phyloP scores from a whole-genome alignment of 2,113 vertebrate species.

The Megalops atlanticus region DNA sequence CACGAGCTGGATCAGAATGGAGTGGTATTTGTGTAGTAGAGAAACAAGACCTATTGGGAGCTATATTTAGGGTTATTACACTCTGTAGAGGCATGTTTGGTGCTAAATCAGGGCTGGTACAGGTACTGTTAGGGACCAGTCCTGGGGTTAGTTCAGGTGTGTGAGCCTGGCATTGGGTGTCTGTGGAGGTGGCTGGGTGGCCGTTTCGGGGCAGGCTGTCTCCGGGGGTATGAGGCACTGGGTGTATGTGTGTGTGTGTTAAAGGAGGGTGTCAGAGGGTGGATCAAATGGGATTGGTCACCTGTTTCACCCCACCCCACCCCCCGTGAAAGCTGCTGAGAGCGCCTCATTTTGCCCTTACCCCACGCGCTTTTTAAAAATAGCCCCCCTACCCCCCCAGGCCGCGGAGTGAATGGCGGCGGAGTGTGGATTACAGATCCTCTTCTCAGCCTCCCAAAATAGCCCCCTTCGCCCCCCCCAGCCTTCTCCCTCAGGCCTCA shows the following conservation, averaged over 20 bases:
- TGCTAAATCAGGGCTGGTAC: too few species aligned
- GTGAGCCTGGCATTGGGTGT: not conserved
- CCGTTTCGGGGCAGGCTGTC: too few species aligned
- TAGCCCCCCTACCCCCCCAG: conserved; percentile 45
- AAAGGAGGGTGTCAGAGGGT: not conserved
- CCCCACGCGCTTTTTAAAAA: conserved; percentile 66
- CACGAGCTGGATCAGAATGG: too few species aligned
- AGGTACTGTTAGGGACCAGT: too few species aligned
- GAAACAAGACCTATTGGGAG: too few species aligned
- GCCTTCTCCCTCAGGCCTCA: conserved; percentile 49
- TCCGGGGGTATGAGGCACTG: not conserved
- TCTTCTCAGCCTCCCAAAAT: conserved; percentile 65
- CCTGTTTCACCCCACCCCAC: conserved; percentile 38
- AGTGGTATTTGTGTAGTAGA: too few species aligned
- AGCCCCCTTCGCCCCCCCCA: conserved; percentile 39
- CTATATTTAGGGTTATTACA: too few species aligned
- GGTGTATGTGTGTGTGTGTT: not conserved
- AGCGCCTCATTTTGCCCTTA: conserved; percentile 62
- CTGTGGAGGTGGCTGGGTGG: not conserved
- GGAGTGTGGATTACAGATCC: conserved; percentile 70
- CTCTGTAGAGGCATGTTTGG: not conserved
- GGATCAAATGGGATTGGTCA: conserved; percentile 45
- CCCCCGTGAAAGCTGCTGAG: conserved; percentile 65
- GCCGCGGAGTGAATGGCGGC: conserved; percentile 30
- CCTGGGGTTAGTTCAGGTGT: too few species aligned